These are phyloP conservation scores for Sciurus carolinensis DNA, from an alignment of 2,797 vertebrate genomes.

Conservation along the genomic window DNA sequence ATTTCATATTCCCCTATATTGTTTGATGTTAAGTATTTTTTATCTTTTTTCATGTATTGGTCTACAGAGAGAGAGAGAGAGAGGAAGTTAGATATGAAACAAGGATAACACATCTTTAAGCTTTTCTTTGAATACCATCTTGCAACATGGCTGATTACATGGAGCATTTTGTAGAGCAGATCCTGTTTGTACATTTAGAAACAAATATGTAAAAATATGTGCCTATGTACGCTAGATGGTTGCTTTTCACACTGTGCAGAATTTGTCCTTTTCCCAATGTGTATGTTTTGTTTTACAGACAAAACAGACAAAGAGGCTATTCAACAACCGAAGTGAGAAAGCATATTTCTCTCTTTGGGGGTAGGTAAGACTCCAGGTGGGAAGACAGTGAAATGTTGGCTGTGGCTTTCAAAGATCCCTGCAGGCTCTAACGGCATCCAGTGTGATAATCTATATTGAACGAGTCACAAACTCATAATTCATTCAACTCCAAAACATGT, in stretches of 20 bases:
- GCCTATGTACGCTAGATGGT: conserved; percentile 71
- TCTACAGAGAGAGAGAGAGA: conserved; percentile 52
- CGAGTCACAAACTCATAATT: conserved; percentile 5
- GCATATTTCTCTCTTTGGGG: conserved; percentile 46
- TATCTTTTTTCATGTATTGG: conserved; percentile 45
- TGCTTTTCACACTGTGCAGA: conserved; percentile 73
- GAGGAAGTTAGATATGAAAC: conserved; percentile 31
- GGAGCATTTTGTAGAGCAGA: conserved; percentile 84
- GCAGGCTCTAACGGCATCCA: neutral
- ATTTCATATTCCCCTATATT: conserved; percentile 49
- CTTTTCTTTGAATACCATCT: conserved; percentile 79
- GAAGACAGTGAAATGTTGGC: conserved; percentile 24
- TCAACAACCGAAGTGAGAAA: conserved; percentile 61
- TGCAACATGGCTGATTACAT: conserved; percentile 80
- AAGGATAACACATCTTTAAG: conserved; percentile 66
- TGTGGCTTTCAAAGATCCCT: conserved; percentile 8
- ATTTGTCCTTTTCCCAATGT: conserved; percentile 80
- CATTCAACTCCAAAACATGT: neutral
- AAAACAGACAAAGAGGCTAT: conserved; percentile 72
- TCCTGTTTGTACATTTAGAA: conserved; percentile 84
- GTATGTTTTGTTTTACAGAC: conserved; percentile 75
- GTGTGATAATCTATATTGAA: conserved; percentile 40
- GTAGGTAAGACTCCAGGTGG: conserved; percentile 63
- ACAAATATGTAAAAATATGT: conserved; percentile 85
- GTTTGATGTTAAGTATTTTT: conserved; percentile 41